A percentile compares a stretch with the other conserved stretches of the same genome.
These are phyloP conservation scores for Sorex araneus DNA, from an alignment of 2,113 vertebrate species.

Conservation along the genomic window DNA sequence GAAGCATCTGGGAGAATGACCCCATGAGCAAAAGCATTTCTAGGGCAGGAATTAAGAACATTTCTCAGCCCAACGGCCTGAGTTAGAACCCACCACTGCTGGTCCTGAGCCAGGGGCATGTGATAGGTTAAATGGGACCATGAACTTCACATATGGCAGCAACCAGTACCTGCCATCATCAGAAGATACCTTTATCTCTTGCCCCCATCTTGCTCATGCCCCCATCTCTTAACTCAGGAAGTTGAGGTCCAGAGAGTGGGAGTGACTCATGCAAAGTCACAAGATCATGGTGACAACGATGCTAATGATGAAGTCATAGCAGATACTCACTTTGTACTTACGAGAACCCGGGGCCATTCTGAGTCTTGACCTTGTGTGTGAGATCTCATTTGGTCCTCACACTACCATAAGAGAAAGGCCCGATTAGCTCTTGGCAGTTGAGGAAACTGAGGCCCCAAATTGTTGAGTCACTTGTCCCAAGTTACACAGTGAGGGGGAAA, in stretches of 20 bases:
- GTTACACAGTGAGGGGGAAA: background rate
- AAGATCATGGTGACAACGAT: background rate
- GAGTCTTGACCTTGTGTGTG: background rate
- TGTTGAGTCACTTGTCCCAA: background rate
- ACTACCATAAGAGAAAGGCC: background rate
- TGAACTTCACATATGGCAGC: background rate
- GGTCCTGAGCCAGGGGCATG: rapidly evolving
- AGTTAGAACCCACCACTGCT: background rate
- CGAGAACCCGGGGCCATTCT: background rate
- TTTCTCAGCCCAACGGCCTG: background rate
- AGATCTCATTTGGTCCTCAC: background rate
- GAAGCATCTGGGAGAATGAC: background rate
- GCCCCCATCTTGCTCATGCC: no score
- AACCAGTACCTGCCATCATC: background rate
- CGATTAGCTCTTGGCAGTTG: background rate
- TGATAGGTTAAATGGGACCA: background rate
- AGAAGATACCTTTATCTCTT: no score
- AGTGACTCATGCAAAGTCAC: background rate
- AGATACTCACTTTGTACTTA: background rate
- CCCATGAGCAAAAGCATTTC: background rate
- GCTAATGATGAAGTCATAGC: background rate
- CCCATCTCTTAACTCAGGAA: background rate
- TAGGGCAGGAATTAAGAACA: background rate
- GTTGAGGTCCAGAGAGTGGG: background rate
- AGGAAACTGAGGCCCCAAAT: background rate